Conservation (phyloP, 1,140 invertebrate species). For the Orchestia grillus region DNA sequence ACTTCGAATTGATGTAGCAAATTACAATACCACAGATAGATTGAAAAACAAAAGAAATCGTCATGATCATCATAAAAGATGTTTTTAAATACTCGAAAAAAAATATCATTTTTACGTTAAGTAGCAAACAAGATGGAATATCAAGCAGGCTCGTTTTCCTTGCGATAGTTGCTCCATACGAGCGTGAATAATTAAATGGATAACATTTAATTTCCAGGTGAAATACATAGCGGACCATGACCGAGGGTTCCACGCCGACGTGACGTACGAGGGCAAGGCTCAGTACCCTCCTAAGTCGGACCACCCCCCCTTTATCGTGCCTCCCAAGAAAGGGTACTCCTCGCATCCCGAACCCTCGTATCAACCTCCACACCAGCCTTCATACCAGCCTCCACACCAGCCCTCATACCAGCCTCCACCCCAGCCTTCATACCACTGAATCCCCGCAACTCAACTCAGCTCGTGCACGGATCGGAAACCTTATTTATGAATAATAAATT, state of each 20-base stretch:
- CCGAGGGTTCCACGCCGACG: slow-evolving; percentile 69
- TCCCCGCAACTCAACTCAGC: neutral
- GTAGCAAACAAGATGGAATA: neutral
- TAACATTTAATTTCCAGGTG: slow-evolving; percentile 57
- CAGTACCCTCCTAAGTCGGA: slow-evolving; percentile 60
- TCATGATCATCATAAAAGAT: too few relatives aligned
- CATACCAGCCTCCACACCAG: slow-evolving; percentile 38
- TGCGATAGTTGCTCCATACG: neutral
- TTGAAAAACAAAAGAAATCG: too few relatives aligned
- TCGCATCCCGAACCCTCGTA: slow-evolving; percentile 22
- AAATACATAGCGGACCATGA: slow-evolving; percentile 68
- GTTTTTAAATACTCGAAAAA: too few relatives aligned
- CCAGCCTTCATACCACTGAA: slow-evolving; percentile 8
- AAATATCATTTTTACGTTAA: neutral
- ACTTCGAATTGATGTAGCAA: too few relatives aligned
- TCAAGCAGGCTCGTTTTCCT: neutral
- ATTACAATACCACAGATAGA: too few relatives aligned
- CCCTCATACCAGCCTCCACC: slow-evolving; percentile 17
- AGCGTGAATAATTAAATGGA: too few relatives aligned
- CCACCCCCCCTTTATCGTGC: slow-evolving; percentile 47
- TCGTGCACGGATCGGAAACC: neutral
- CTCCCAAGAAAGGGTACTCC: slow-evolving; percentile 18
- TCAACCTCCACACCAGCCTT: slow-evolving; percentile 11
- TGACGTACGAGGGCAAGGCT: slow-evolving; percentile 69
- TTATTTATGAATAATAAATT: slow-evolving; percentile 43